phyloP scores from a whole-genome alignment of 1,140 invertebrate genomes.

The Psix sp. region DNA sequence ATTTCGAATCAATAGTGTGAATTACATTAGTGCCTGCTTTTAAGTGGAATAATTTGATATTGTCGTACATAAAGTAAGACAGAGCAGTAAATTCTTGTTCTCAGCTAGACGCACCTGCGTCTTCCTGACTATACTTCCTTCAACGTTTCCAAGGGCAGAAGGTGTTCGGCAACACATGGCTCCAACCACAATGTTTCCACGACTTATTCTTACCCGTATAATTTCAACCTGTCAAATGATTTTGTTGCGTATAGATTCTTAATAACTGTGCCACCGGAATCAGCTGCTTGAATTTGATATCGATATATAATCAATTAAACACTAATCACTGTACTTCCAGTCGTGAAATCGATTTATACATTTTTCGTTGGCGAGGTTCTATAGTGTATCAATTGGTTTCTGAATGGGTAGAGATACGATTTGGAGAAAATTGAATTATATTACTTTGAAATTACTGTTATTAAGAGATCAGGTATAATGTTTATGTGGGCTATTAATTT shows the following conservation, averaged over 20 bases:
- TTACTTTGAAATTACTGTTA: too few species aligned
- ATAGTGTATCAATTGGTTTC: too few species aligned
- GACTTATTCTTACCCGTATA: constrained; percentile 37
- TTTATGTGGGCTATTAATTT: too few species aligned
- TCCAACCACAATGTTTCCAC: constrained; percentile 44
- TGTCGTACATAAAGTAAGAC: constrained; percentile 31
- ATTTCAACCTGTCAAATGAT: constrained; percentile 48
- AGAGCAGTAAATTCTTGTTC: constrained; percentile 49
- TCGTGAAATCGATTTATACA: too few species aligned
- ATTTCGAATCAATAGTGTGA: too few species aligned
- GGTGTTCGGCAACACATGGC: constrained; percentile 60
- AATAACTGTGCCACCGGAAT: constrained; percentile 31
- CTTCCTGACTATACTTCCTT: constrained; percentile 55
- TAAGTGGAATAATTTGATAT: constrained; percentile 29
- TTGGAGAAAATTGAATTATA: too few species aligned
- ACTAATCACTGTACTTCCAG: too few species aligned
- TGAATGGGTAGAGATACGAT: too few species aligned
- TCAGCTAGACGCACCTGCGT: constrained; percentile 55
- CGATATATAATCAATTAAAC: too few species aligned
- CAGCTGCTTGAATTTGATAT: constrained; percentile 36
- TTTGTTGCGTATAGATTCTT: constrained; percentile 11
- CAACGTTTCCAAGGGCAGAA: constrained; percentile 56
- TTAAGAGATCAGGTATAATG: too few species aligned
- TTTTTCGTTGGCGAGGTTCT: too few species aligned
- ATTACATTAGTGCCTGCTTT: not conserved